These are phyloP conservation scores for Ataeniobius toweri DNA, from an alignment of 2,797 vertebrate genomes.

Conservation along the genomic window DNA sequence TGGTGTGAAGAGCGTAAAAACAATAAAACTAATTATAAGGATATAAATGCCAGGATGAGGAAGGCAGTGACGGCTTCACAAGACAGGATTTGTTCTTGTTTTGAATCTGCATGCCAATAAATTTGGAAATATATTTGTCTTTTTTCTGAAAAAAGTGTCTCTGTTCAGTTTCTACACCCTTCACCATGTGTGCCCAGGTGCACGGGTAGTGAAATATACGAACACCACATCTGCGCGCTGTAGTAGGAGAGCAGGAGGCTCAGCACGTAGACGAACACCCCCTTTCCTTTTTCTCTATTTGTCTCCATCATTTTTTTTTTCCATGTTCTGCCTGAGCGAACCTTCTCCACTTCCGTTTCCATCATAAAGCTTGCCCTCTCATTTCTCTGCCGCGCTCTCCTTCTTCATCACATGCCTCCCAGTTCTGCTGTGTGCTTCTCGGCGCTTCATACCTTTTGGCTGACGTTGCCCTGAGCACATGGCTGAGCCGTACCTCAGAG, in stretches of 20 bases:
- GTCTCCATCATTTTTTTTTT: conserved; percentile 48
- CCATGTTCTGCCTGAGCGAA: conserved; percentile 58
- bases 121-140: conserved; percentile 23
- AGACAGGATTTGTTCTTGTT: conserved; percentile 23
- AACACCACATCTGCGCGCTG: conserved; percentile 68
- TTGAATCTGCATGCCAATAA: conserved; percentile 5
- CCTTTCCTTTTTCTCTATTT: conserved; percentile 51
- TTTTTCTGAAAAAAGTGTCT: conserved; percentile 38
- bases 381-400: conserved; percentile 29
- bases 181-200: conserved; percentile 63
- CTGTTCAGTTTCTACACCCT: conserved; percentile 51
- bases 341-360: conserved; percentile 46
- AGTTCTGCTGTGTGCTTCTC: conserved; percentile 33
- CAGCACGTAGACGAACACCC: conserved; percentile 65
- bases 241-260: conserved; percentile 36
- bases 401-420: conserved; percentile 27
- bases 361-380: conserved; percentile 48
- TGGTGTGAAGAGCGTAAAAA: conserved; percentile 76
- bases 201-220: conserved; percentile 64
- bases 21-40: conserved; percentile 74
- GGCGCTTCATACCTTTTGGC: conserved; percentile 49
- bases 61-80: conserved; percentile 36
- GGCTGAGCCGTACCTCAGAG: conserved; percentile 59
- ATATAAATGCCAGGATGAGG: conserved; percentile 71
- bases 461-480: conserved; percentile 50